Percentiles rank a stretch among this genome's conserved stretches.
Evolutionary conservation across 2,113 vertebrate genomes (phyloP).

Genomic region (Pangasianodon gigas): DNA sequence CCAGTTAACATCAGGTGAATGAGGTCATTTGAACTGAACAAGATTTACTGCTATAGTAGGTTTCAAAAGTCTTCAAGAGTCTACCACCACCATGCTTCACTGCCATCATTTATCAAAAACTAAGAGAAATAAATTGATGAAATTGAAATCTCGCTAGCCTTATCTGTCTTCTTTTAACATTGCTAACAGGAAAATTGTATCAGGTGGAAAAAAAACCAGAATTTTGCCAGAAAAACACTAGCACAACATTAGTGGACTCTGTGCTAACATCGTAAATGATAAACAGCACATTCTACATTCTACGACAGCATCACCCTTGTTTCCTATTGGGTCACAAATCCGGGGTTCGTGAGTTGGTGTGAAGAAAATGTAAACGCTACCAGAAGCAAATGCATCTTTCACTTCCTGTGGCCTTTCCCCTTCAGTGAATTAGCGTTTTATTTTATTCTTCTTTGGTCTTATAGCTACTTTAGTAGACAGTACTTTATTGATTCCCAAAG

Average conservation of each 20-base stretch:
- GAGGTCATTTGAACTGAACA: background rate
- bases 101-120: background rate
- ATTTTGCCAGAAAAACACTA: background rate
- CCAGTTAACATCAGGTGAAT: slow-evolving; percentile 21
- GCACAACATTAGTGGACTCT: background rate
- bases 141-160: background rate
- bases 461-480: background rate
- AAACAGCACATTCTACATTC: too few species aligned
- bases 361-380: too few species aligned
- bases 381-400: too few species aligned
- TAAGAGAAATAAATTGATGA: background rate
- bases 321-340: too few species aligned
- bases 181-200: background rate
- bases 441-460: background rate
- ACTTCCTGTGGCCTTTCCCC: background rate
- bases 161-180: background rate
- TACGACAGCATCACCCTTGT: too few species aligned
- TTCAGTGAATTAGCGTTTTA: background rate
- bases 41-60: background rate
- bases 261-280: too few species aligned
- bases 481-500: too few species aligned
- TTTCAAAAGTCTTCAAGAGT: slow-evolving; percentile 7
- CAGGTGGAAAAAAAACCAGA: background rate
- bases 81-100: background rate
- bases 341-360: too few species aligned